phyloP scores from a whole-genome alignment of 37 sponge, comb jelly and placozoan genomes.

The Petrosia ficiformis region DNA sequence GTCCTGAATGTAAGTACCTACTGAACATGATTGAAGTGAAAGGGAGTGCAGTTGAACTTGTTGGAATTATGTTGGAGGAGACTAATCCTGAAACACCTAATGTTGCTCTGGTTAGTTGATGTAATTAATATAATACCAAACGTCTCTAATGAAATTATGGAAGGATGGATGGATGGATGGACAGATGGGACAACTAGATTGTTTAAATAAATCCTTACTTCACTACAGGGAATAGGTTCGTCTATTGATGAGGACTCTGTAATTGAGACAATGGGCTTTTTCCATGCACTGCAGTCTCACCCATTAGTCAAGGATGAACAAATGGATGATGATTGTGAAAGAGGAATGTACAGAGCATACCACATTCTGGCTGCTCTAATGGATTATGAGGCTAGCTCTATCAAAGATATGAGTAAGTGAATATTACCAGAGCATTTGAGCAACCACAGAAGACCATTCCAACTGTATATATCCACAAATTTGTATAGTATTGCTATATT shows the following conservation, averaged over 20 bases:
- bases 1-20: not conserved
- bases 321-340: slow-evolving; percentile 46
- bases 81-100: slow-evolving; percentile 18
- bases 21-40: slow-evolving; percentile 14
- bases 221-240: slow-evolving; percentile 1
- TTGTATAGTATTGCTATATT: too few relatives aligned
- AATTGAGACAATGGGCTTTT: slow-evolving; percentile 33
- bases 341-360: slow-evolving; percentile 41
- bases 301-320: slow-evolving; percentile 20
- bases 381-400: slow-evolving; percentile 19
- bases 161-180: too few relatives aligned
- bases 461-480: too few relatives aligned
- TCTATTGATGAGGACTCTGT: slow-evolving; percentile 17
- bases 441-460: too few relatives aligned
- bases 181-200: too few relatives aligned
- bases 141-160: too few relatives aligned
- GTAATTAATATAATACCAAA: too few relatives aligned
- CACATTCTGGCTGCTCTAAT: slow-evolving; percentile 41
- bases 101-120: slow-evolving; percentile 1
- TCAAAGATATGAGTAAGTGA: not conserved
- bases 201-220: too few relatives aligned
- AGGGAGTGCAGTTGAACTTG: slow-evolving; percentile 26
- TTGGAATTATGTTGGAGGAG: slow-evolving; percentile 33
- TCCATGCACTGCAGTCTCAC: slow-evolving; percentile 39
- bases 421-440: not conserved